A percentile compares a stretch with the other conserved stretches of the same genome.
Conservation (phyloP, 2,113 vertebrate genomes). For the Microcebus ravelobensis region DNA sequence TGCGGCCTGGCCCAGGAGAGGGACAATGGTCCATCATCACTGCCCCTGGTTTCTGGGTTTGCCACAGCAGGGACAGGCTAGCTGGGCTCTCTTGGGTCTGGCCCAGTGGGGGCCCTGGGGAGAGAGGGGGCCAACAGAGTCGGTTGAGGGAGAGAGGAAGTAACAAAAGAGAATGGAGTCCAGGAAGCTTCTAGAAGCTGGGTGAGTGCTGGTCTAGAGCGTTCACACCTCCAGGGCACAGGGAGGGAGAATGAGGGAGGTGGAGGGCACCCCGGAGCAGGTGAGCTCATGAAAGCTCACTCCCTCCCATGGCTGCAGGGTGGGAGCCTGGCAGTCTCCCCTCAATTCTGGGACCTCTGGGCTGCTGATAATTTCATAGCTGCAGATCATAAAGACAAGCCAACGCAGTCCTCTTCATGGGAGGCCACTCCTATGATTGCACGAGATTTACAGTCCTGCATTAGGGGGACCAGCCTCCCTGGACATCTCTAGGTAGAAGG, state of each 20-base stretch:
- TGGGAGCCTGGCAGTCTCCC: neutral
- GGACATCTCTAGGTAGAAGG: neutral
- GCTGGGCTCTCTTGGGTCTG: neutral
- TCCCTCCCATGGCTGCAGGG: too few relatives aligned
- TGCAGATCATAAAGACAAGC: conserved; percentile 64
- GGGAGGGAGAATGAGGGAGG: neutral
- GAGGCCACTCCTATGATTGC: conserved; percentile 29
- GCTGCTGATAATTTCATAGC: conserved; percentile 62
- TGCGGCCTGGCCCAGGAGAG: neutral
- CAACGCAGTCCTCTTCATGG: conserved; percentile 16
- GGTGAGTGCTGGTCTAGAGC: neutral
- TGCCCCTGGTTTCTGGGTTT: conserved; percentile 81
- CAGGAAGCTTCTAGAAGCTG: neutral
- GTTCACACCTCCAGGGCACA: neutral
- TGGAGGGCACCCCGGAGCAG: neutral
- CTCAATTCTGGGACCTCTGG: conserved; percentile 3
- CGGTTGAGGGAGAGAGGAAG: too few relatives aligned
- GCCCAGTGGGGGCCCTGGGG: neutral
- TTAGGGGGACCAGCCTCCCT: neutral
- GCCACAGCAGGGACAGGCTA: conserved; percentile 65
- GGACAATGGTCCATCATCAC: neutral
- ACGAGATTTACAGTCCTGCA: conserved; percentile 35
- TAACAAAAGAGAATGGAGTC: neutral
- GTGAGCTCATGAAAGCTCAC: neutral
- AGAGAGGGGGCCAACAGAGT: neutral